Base-by-base conservation (phyloP, 2,888 invertebrate species). In the Dryococelus australis region DNA sequence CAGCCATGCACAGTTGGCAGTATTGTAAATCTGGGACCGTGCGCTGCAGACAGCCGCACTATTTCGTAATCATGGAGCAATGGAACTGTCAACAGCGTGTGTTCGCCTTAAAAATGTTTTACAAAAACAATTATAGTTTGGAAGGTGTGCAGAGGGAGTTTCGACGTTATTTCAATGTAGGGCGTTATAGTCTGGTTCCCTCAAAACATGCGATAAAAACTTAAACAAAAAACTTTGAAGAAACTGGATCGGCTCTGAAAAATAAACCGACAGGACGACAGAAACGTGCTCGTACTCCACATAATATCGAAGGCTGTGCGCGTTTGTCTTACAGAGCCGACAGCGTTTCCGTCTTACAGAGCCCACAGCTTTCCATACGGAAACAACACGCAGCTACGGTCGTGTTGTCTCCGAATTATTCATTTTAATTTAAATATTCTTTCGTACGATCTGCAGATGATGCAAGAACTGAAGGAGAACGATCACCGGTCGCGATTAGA, bases 391-490 rank as follows among this genome's bases (percentile, higher is more conserved):
- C 80, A 65, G 83, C 78, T 81, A 81, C 86, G 27, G 53, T 81
- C 20, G 47, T 79, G 86, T 81, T 20, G 43, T 28, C 80, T 81
- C 78, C 28, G 86, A 81, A 86, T 86, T 86, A 10, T 86, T 13
- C 83, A 81, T 86, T 80, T 43, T 24, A n/a, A 86, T 43, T 86
- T 86, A 47, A 86, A 86, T 5, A 81, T 86, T 47, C 86, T 43
- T 43, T 51, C 83, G 43, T 86, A 16, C 81, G 81, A 86, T 12
- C 27, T 86, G 86, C 65, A 86, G 84, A 83, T 86, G 24, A 26
- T 84, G 84, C 86, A 86, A 86, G n/a, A 86, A 86, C 86, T 51
- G 43, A 86, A 86, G 35, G 35, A 35, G 86, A 86, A 86, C 43
- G 79, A 84, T 86, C 51, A 83, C 83, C 86, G 24, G 83, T 47